These are phyloP conservation scores for Eretmocerus hayati DNA, from an alignment of 2,888 invertebrate genomes.

Conservation along the genomic window DNA sequence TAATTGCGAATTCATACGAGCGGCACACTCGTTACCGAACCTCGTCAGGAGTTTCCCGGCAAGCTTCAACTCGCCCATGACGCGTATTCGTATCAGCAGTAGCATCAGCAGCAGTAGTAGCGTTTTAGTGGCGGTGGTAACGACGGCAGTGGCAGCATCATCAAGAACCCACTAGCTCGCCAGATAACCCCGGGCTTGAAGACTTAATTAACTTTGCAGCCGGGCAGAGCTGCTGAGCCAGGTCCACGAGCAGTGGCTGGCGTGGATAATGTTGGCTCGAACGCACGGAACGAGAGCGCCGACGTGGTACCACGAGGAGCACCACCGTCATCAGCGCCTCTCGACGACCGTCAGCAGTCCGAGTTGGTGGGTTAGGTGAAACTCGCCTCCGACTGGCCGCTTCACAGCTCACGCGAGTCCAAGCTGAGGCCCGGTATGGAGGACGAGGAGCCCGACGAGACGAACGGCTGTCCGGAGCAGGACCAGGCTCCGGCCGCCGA, in stretches of 20 bases:
- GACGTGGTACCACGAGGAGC: background rate
- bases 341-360: too few species aligned
- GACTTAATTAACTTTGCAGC: too few species aligned
- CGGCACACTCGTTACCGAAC: too few species aligned
- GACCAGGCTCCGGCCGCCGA: constrained; percentile 14
- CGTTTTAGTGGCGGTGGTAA: too few species aligned
- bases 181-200: too few species aligned
- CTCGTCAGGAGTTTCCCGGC: too few species aligned
- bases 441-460: constrained; percentile 39
- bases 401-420: background rate
- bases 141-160: too few species aligned
- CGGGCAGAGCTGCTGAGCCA: background rate
- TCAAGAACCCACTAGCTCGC: too few species aligned
- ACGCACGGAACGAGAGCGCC: constrained; percentile 1
- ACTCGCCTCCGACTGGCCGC: background rate
- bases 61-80: too few species aligned
- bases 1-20: too few species aligned
- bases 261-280: background rate
- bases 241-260: background rate
- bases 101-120: too few species aligned
- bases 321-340: background rate
- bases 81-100: too few species aligned
- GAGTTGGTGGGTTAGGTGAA: background rate
- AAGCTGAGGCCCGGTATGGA: constrained; percentile 30
- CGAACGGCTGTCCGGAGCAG: constrained; percentile 10